A percentile compares a stretch with the other conserved stretches of the same genome.
Evolutionary conservation across 2,888 invertebrate species (phyloP).

Genomic region (Drosophila infuscata): DNA sequence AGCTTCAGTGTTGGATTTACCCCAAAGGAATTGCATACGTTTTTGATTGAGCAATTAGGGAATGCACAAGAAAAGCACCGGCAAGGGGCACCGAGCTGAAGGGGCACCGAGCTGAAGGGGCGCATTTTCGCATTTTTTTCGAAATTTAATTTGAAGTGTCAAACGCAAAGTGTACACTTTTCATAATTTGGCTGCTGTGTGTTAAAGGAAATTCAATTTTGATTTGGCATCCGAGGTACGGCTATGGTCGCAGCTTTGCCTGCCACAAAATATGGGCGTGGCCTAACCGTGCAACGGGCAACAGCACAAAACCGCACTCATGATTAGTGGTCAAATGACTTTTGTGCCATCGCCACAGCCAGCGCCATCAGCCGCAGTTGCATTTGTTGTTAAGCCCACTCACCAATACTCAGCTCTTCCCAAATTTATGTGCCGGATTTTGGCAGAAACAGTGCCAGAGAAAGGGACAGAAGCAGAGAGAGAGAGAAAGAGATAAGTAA

Average conservation of each 20-base stretch:
- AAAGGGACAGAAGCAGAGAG: background rate
- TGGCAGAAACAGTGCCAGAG: slow-evolving; percentile 9
- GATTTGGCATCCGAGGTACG: slow-evolving; percentile 15
- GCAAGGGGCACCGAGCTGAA: background rate
- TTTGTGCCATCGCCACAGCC: slow-evolving; percentile 43
- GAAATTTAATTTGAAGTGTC: slow-evolving; percentile 72
- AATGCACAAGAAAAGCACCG: slow-evolving; percentile 42
- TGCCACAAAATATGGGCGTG: slow-evolving; percentile 22
- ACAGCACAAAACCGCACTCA: slow-evolving; percentile 60
- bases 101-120: background rate
- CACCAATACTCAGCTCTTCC: background rate
- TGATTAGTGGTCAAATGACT: slow-evolving; percentile 79
- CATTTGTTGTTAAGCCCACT: slow-evolving; percentile 11
- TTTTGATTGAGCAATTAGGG: slow-evolving; percentile 78
- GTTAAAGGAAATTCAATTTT: slow-evolving; percentile 50
- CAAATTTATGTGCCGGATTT: slow-evolving; percentile 13
- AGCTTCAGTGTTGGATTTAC: slow-evolving; percentile 57
- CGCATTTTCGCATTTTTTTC: slow-evolving; percentile 19
- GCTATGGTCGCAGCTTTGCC: slow-evolving; percentile 20
- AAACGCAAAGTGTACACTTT: slow-evolving; percentile 73
- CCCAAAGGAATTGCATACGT: slow-evolving; percentile 77
- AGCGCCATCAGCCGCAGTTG: slow-evolving; percentile 18
- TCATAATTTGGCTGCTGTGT: slow-evolving; percentile 71
- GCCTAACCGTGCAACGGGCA: slow-evolving; percentile 43
- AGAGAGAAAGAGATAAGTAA: background rate